Evolutionary conservation across 1,140 invertebrate species (phyloP).

Genomic region (Papilio aristodemus): DNA sequence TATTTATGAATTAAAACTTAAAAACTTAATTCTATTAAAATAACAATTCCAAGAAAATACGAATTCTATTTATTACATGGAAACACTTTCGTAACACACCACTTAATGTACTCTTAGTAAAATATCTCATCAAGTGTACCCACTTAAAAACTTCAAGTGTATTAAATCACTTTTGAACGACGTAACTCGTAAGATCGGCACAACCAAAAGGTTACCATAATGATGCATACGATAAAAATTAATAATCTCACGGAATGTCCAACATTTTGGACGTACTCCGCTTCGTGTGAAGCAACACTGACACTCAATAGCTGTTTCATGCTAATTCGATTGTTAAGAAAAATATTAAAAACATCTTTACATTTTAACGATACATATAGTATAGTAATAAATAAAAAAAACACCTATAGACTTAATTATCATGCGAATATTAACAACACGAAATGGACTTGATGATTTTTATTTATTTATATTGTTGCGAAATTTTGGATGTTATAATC

Average conservation of each 20-base stretch:
- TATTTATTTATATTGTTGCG: conserved; percentile 7
- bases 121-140: conserved; percentile 6
- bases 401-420: conserved; percentile 1
- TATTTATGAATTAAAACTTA: too few relatives aligned
- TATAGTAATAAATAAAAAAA: conserved; percentile 29
- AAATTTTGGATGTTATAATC: background rate
- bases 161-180: conserved; percentile 20
- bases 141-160: conserved; percentile 1
- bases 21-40: background rate
- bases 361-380: conserved; percentile 25
- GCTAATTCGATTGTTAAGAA: conserved; percentile 25
- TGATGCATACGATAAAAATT: conserved; percentile 26
- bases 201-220: conserved; percentile 28
- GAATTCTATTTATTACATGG: background rate
- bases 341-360: conserved; percentile 25
- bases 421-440: conserved; percentile 4
- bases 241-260: conserved; percentile 23
- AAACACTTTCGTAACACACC: background rate
- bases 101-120: conserved; percentile 23
- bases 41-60: background rate
- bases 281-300: conserved; percentile 6
- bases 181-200: background rate
- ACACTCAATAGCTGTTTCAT: conserved; percentile 26
- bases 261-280: conserved; percentile 18
- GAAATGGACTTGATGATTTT: conserved; percentile 4